phyloP scores from a whole-genome alignment of 2,888 invertebrate species.

The Hedychridium roseum region DNA sequence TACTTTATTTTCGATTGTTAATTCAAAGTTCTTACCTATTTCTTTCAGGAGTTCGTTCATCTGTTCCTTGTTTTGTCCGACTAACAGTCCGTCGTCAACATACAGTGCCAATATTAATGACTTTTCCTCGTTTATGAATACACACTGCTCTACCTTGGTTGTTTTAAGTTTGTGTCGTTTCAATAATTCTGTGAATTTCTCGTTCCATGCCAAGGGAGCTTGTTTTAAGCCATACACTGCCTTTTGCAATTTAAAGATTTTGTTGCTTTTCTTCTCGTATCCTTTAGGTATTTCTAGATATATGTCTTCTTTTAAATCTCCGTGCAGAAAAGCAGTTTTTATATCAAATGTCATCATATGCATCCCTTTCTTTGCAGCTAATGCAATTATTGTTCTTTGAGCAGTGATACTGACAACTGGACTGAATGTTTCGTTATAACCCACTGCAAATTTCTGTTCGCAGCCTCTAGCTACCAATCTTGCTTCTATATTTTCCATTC shows the following conservation, averaged over 20 bases:
- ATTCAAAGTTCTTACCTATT: no score
- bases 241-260: background rate
- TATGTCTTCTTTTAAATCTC: background rate
- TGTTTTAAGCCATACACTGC: background rate
- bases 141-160: slow-evolving; percentile 13
- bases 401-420: background rate
- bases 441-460: no score
- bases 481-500: slow-evolving; percentile 10
- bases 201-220: slow-evolving; percentile 4
- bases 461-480: background rate
- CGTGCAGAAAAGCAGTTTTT: background rate
- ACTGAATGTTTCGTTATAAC: background rate
- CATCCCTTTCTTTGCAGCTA: background rate
- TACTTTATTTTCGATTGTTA: slow-evolving; percentile 7
- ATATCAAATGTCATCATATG: background rate
- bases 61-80: slow-evolving; percentile 11
- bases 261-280: background rate
- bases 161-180: slow-evolving; percentile 10
- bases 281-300: background rate
- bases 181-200: slow-evolving; percentile 10
- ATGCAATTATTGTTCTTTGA: background rate
- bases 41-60: slow-evolving; percentile 10
- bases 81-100: slow-evolving; percentile 17
- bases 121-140: slow-evolving; percentile 17
- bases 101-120: slow-evolving; percentile 15